Percentiles rank a stretch among this genome's conserved stretches.
Conservation (phyloP, 1,140 invertebrate genomes). For the Lethrus apterus region DNA sequence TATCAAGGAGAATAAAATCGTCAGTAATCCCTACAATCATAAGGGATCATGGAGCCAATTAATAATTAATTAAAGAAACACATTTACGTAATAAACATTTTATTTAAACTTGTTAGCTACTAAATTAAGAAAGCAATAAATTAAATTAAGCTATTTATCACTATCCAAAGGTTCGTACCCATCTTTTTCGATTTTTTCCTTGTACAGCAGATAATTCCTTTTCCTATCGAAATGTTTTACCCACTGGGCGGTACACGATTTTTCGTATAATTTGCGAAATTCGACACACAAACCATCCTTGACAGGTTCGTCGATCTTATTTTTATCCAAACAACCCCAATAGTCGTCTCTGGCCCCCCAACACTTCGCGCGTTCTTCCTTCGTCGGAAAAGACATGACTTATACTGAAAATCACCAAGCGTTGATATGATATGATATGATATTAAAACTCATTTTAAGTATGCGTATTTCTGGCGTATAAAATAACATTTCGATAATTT, state of each 20-base stretch:
- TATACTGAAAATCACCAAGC: conserved; percentile 1
- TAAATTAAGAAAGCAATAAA: neutral
- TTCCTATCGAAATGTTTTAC: conserved; percentile 92
- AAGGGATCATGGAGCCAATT: neutral
- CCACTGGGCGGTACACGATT: conserved; percentile 79
- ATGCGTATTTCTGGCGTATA: too few relatives aligned
- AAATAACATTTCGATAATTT: too few relatives aligned
- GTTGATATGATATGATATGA: too few relatives aligned
- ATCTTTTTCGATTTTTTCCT: conserved; percentile 76
- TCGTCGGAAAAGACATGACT: conserved; percentile 75
- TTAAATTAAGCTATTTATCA: conserved; percentile 8
- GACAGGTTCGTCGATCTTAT: conserved; percentile 42
- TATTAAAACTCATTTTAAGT: too few relatives aligned
- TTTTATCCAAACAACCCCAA: conserved; percentile 78
- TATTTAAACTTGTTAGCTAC: neutral
- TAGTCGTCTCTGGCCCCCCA: conserved; percentile 80
- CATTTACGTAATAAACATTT: neutral
- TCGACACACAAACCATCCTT: conserved; percentile 53
- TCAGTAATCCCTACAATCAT: too few relatives aligned
- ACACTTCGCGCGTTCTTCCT: conserved; percentile 71
- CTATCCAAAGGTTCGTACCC: conserved; percentile 67
- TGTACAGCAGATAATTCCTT: conserved; percentile 79
- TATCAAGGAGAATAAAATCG: too few relatives aligned
- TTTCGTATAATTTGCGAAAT: conserved; percentile 71
- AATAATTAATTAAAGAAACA: neutral